phyloP scores from a whole-genome alignment of 2,888 invertebrate species.

The Ochropacha duplaris region DNA sequence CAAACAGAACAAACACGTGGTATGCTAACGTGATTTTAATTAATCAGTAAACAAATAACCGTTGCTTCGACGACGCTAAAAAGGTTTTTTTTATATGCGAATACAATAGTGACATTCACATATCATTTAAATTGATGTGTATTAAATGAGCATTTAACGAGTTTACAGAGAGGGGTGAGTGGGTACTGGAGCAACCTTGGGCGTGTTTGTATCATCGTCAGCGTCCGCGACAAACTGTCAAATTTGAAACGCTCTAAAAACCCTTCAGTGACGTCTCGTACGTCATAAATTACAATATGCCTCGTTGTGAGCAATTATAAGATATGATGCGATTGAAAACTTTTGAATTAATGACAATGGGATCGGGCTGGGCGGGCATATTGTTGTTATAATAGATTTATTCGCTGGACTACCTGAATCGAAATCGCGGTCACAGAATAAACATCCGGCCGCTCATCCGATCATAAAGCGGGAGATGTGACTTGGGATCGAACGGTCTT shows the following conservation, averaged over 20 bases:
- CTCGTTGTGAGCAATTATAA: slow-evolving; percentile 40
- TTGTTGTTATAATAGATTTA: slow-evolving; percentile 74
- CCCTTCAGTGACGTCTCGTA: slow-evolving; percentile 35
- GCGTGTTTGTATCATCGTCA: slow-evolving; percentile 66
- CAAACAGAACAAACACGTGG: slow-evolving; percentile 30
- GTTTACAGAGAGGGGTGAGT: slow-evolving; percentile 55
- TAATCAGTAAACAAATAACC: slow-evolving; percentile 11
- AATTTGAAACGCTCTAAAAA: slow-evolving; percentile 58
- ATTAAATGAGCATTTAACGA: slow-evolving; percentile 75
- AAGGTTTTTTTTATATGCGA: slow-evolving; percentile 18
- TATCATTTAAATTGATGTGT: slow-evolving; percentile 59
- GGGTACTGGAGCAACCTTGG: slow-evolving; percentile 49
- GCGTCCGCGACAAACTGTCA: slow-evolving; percentile 36
- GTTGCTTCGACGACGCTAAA: slow-evolving; percentile 7
- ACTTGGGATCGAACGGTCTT: slow-evolving; percentile 53
- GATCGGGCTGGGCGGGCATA: slow-evolving; percentile 42
- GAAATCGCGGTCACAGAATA: slow-evolving; percentile 70
- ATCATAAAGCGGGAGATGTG: slow-evolving; percentile 59
- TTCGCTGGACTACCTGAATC: slow-evolving; percentile 74
- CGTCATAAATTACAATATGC: slow-evolving; percentile 41
- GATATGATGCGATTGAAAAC: slow-evolving; percentile 57
- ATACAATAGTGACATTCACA: slow-evolving; percentile 41
- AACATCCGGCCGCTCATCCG: slow-evolving; percentile 68
- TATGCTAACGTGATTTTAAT: slow-evolving; percentile 55
- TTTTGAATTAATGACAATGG: slow-evolving; percentile 59